Percentiles rank a stretch among this genome's conserved stretches.
Conservation (phyloP, 2,888 invertebrate species). For the Orthonevra nobilis region DNA sequence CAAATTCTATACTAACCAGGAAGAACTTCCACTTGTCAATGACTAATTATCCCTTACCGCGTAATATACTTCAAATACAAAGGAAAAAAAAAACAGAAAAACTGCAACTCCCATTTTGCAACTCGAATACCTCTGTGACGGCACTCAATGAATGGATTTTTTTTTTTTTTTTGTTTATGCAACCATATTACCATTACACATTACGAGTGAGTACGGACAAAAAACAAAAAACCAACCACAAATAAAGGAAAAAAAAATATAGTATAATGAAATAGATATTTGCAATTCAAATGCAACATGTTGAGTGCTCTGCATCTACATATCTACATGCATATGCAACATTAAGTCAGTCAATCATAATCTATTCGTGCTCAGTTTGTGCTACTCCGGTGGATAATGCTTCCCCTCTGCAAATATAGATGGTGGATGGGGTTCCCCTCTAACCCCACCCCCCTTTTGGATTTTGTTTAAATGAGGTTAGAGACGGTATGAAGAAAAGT, state of each 20-base stretch:
- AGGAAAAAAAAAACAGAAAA: constrained; percentile 1
- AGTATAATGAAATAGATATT: constrained; percentile 55
- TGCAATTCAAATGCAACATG: constrained; percentile 66
- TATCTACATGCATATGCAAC: constrained; percentile 22
- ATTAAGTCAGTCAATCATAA: constrained; percentile 39
- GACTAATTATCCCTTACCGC: constrained; percentile 36
- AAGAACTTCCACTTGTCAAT: constrained; percentile 36
- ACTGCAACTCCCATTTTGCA: constrained; percentile 13
- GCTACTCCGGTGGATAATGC: not conserved
- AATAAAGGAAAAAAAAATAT: constrained; percentile 6
- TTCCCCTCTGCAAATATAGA: not conserved
- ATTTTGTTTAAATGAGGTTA: constrained; percentile 52
- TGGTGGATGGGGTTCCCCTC: too few species aligned
- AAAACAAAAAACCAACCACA: constrained; percentile 2
- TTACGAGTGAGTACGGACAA: not conserved
- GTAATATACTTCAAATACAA: constrained; percentile 1
- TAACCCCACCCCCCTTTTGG: too few species aligned
- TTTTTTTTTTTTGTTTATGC: constrained; percentile 30
- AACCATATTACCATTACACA: constrained; percentile 38
- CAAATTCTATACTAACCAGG: constrained; percentile 11
- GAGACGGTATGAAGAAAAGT: constrained; percentile 16
- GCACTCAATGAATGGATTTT: constrained; percentile 46
- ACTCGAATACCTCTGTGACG: constrained; percentile 5
- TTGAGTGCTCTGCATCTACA: constrained; percentile 26
- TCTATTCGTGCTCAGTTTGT: constrained; percentile 4